Base-by-base conservation (phyloP, 2,888 invertebrate species). In the Panopea generosa region DNA sequence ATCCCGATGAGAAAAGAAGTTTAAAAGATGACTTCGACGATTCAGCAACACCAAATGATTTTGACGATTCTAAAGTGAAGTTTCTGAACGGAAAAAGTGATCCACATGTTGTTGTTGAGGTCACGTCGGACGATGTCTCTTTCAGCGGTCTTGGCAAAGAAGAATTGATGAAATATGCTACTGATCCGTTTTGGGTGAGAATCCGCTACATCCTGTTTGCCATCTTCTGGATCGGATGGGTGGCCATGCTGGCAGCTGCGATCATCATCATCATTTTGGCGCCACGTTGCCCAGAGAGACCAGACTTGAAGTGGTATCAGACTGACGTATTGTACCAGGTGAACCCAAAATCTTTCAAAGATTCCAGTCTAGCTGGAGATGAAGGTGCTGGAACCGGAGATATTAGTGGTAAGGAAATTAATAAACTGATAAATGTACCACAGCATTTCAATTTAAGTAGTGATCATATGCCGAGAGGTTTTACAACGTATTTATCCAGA, bases 121-220 rank as follows among this genome's bases (percentile, higher is more conserved):
- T n/a, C n/a, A n/a, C n/a, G n/a, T 45, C n/a, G 14, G 68, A 73
- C 52, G 81, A 84, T 14, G 79, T 83, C 6, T 86, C 88, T 59
- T 96, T 97, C 90, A 96, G 96, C 57, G 99, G 98, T 0, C 95
- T 99, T 94, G 96, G 96, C 11, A 99, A 99, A 93, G 99, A 99
- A 89, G 99, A 99, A 92, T 94, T 99, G 77, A 95, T 99, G 95
- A 96, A 97, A 93, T 99, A 96, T 92, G 97, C 98, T 0, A 97
- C 97, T 89, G 99, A 99, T n/a, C n/a, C n/a, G n/a, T n/a, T n/a
- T n/a, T n/a, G n/a, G n/a, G n/a, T n/a, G n/a, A n/a, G n/a, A n/a
- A n/a, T n/a, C n/a, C n/a, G n/a, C n/a, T n/a, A n/a, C n/a, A n/a
- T n/a, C n/a, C n/a, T n/a, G n/a, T n/a, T n/a, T n/a, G n/a, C 96